Evolutionary conservation across 2,888 invertebrate species (phyloP), one percentile per base, ranked within the genome.

Genomic region (Venusia cambrica): DNA sequence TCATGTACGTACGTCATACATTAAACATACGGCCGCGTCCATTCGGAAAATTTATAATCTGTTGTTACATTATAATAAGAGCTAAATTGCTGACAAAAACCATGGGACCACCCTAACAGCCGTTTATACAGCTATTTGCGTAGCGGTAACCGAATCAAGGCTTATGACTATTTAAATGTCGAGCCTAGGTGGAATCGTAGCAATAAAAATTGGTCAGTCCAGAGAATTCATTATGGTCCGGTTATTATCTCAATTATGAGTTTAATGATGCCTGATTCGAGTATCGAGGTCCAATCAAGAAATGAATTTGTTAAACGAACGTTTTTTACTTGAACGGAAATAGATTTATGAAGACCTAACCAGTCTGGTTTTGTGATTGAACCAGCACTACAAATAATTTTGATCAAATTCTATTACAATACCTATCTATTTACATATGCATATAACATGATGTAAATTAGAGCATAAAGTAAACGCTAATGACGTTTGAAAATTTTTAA

Each of bases 181-280:
- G 50, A 51, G 57, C 57, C 56, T 54, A 49, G 43, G 37, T 37
- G 40, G 42, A 33, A 48, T 55, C 59, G 57, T 60, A 49, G 54
- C 52, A 56, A 51, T 54, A 50, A 54, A 51, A 57, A 63, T 66
- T 61, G 62, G 58, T 46, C 54, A 45, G 54, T 54, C 54, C 48
- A 54, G 52, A 40, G 58, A 62, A 62, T 62, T 62, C 49, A 63
- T 69, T 63, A 45, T 45, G 40, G 41, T 43, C 17, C 27, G 39
- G 41, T 48, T 51, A 57, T 57, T 53, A 50, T 55, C 51, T 43
- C 48, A 44, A 61, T 68, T 63, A 72, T 71, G 50, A 58, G 55
- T 79, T 77, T 73, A 40, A 80, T 72, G 64, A 57, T 62, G 51
- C 61, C 61, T 79, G 77, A 80, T 79, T 74, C 55, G 67, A 61